phyloP scores from a whole-genome alignment of 2,888 invertebrate species.

The Phytoseiulus persimilis region DNA sequence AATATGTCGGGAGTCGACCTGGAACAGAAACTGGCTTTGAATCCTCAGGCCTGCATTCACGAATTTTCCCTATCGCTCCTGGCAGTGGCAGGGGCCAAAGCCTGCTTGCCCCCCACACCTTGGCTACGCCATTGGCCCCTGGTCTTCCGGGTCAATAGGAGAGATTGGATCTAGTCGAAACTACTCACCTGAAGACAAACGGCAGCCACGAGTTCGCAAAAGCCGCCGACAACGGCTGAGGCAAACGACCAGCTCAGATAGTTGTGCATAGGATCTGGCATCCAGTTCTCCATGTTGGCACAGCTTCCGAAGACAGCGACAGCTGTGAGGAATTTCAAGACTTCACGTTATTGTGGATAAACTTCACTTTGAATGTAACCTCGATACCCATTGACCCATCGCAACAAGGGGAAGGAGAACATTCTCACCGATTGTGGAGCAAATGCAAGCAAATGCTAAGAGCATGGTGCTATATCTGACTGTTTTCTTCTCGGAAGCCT shows the following conservation, averaged over 20 bases:
- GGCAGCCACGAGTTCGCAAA: constrained; percentile 19
- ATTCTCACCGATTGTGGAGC: constrained; percentile 27
- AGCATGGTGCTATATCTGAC: not conserved
- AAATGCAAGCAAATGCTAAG: not conserved
- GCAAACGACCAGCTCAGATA: constrained; percentile 18
- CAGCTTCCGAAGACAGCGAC: constrained; percentile 11
- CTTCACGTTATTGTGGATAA: not conserved
- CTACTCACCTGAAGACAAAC: constrained; percentile 15
- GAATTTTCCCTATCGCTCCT: not conserved
- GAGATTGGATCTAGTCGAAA: not conserved
- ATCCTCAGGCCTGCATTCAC: not conserved
- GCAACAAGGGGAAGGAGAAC: not conserved
- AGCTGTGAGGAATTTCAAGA: not conserved
- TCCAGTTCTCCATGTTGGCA: constrained; percentile 15
- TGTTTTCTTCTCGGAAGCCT: not conserved
- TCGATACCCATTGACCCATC: not conserved
- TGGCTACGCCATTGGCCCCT: too few relatives aligned
- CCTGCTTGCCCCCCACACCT: too few relatives aligned
- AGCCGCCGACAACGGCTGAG: not conserved
- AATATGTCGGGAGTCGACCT: constrained; percentile 36
- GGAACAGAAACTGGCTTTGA: not conserved
- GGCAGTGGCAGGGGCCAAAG: not conserved
- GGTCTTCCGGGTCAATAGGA: too few relatives aligned
- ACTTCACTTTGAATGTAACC: not conserved
- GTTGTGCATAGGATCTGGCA: constrained; percentile 34